Conservation (phyloP, 2,797 vertebrate genomes). For the Acridotheres tristis region DNA sequence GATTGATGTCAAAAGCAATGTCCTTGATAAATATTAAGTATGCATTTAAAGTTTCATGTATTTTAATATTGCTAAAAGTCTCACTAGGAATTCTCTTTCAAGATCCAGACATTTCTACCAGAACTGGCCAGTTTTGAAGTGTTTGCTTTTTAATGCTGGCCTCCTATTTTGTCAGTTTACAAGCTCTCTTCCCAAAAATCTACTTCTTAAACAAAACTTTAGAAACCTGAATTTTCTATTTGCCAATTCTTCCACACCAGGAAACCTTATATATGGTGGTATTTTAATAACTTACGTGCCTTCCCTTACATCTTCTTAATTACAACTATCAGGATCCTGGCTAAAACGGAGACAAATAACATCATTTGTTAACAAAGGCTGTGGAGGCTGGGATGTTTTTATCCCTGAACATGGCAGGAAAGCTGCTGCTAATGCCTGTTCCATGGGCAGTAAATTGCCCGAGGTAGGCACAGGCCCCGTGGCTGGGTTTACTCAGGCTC, state of each 20-base stretch:
- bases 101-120: background rate
- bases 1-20: background rate
- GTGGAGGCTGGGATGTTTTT: background rate
- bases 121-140: background rate
- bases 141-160: background rate
- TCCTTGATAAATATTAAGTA: background rate
- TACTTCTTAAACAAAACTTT: background rate
- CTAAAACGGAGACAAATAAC: background rate
- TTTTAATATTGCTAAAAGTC: constrained; percentile 5
- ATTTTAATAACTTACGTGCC: background rate
- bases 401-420: background rate
- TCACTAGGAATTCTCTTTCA: constrained; percentile 36
- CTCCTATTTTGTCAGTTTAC: background rate
- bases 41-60: background rate
- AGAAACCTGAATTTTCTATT: background rate
- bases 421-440: background rate
- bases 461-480: background rate
- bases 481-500: background rate
- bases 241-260: background rate
- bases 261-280: accelerated
- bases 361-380: background rate
- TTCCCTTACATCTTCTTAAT: background rate
- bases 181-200: background rate
- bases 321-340: background rate
- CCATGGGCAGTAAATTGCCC: background rate